These are phyloP conservation scores for Bombyx huttoni DNA, from an alignment of 2,888 invertebrate species.

Conservation along the genomic window DNA sequence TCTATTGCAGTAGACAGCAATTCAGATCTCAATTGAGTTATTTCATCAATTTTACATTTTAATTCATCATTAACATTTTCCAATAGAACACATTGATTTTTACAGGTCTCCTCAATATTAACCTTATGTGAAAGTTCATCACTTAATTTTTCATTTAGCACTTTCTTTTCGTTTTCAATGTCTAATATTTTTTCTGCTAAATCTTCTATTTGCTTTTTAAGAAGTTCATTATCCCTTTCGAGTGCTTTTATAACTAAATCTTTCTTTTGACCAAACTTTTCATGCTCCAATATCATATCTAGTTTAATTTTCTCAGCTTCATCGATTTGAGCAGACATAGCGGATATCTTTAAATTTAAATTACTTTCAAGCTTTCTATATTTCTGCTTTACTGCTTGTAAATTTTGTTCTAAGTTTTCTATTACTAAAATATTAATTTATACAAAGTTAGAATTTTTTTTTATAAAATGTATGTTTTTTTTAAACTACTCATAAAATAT, in stretches of 20 bases:
- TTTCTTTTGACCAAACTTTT: slow-evolving; percentile 15
- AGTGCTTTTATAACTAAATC: slow-evolving; percentile 19
- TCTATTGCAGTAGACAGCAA: slow-evolving; percentile 13
- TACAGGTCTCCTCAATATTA: slow-evolving; percentile 26
- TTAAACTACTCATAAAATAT: not conserved
- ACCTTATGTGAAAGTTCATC: slow-evolving; percentile 19
- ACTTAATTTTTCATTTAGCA: slow-evolving; percentile 16
- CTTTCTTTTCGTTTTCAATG: slow-evolving; percentile 18
- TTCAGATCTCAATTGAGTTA: slow-evolving; percentile 12
- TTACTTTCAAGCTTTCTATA: slow-evolving; percentile 21
- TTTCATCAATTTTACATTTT: slow-evolving; percentile 12
- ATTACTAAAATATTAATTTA: slow-evolving; percentile 20
- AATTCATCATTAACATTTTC: slow-evolving; percentile 22
- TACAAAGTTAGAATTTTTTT: not conserved
- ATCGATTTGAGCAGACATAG: slow-evolving; percentile 22
- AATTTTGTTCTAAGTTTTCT: slow-evolving; percentile 18
- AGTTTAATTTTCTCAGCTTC: slow-evolving; percentile 24
- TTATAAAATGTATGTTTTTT: too few relatives aligned
- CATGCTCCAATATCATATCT: slow-evolving; percentile 16
- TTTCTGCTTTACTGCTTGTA: slow-evolving; percentile 22
- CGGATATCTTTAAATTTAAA: slow-evolving; percentile 21
- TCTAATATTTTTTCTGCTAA: slow-evolving; percentile 12
- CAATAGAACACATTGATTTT: slow-evolving; percentile 18
- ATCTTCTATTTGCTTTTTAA: slow-evolving; percentile 15
- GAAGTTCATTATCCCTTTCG: slow-evolving; percentile 18